These are phyloP conservation scores for Heliconius charithonia DNA, from an alignment of 2,888 invertebrate species.

Conservation along the genomic window DNA sequence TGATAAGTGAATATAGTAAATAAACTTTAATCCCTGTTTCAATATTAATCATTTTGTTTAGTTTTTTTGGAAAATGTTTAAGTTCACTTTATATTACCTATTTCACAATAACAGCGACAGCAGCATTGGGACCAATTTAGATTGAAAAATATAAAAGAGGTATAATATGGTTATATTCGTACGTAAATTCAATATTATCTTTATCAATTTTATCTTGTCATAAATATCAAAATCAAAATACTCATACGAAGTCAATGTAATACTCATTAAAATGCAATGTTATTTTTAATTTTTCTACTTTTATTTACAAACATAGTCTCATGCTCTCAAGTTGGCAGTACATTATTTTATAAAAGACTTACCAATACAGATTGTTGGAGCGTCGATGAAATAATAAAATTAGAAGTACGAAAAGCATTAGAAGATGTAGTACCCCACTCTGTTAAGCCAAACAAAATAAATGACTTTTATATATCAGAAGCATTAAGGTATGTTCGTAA, in stretches of 20 bases:
- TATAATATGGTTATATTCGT: not conserved
- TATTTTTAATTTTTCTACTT: conserved; percentile 62
- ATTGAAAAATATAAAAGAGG: conserved; percentile 10
- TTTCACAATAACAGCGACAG: not conserved
- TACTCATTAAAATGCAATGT: conserved; percentile 60
- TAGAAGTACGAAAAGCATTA: conserved; percentile 67
- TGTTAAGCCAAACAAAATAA: conserved; percentile 62
- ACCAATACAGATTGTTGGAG: conserved; percentile 64
- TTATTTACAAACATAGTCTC: conserved; percentile 55
- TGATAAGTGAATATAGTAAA: too few species aligned
- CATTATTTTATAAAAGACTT: conserved; percentile 63
- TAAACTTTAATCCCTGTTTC: too few species aligned
- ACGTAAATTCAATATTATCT: not conserved
- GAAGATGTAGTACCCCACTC: conserved; percentile 62
- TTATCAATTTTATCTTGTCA: not conserved
- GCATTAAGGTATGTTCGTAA: conserved; percentile 63
- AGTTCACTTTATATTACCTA: too few species aligned
- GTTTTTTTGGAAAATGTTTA: too few species aligned
- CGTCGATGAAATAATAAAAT: conserved; percentile 65
- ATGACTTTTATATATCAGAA: conserved; percentile 61
- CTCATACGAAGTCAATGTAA: conserved; percentile 31
- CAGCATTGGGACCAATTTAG: not conserved
- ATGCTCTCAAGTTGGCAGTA: conserved; percentile 64
- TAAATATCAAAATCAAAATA: conserved; percentile 18
- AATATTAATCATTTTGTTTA: too few species aligned